phyloP scores from a whole-genome alignment of 2,113 vertebrate species.

The Quiscalus mexicanus region DNA sequence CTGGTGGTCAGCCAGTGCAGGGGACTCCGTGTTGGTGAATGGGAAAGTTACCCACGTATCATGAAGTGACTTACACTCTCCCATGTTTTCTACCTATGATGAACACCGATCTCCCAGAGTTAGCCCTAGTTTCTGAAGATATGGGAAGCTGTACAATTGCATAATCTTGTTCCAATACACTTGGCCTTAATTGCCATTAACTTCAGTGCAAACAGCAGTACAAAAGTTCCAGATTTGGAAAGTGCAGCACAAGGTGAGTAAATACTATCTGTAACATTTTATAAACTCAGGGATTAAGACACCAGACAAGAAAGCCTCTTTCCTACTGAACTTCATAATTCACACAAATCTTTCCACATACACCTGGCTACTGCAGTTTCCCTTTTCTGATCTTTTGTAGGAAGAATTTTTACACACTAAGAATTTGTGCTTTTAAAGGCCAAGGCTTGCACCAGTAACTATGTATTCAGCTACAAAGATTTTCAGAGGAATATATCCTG shows the following conservation, averaged over 20 bases:
- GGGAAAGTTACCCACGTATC: fast-evolving
- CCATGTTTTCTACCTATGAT: not conserved
- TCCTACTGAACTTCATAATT: not conserved
- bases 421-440: not conserved
- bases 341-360: not conserved
- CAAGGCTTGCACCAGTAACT: not conserved
- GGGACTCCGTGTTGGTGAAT: fast-evolving
- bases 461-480: not conserved
- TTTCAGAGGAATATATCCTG: not conserved
- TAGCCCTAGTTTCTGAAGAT: not conserved
- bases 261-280: not conserved
- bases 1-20: not conserved
- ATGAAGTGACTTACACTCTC: not conserved
- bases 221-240: not conserved
- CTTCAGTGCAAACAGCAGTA: not conserved
- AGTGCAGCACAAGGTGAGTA: not conserved
- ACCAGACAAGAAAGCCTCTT: not conserved
- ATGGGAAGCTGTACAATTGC: fast-evolving
- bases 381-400: not conserved
- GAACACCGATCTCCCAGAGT: not conserved
- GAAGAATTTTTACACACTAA: not conserved
- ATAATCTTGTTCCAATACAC: not conserved
- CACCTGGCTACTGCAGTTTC: not conserved
- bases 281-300: not conserved
- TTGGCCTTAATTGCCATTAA: not conserved